Conservation (phyloP, 2,888 invertebrate species). For the Oxytorus armatus region DNA sequence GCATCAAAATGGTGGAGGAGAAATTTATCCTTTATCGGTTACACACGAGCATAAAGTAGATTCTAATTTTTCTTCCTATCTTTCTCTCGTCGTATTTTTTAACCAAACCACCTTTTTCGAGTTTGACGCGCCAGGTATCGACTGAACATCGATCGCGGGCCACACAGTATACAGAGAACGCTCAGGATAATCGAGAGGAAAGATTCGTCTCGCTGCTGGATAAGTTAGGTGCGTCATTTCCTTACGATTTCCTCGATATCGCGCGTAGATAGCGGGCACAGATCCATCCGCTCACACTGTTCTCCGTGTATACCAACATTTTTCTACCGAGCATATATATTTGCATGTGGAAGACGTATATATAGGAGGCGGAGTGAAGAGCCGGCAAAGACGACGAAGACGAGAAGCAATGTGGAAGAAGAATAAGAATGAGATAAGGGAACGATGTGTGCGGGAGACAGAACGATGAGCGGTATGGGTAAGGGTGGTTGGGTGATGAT, state of each 20-base stretch:
- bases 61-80: background rate
- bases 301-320: background rate
- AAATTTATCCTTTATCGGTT: conserved; percentile 33
- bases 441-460: background rate
- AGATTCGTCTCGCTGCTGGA: conserved; percentile 39
- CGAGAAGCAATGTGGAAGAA: conserved; percentile 28
- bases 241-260: conserved; percentile 66
- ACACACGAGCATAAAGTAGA: conserved; percentile 7
- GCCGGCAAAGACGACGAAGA: background rate
- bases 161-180: conserved; percentile 7
- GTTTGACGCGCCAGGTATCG: conserved; percentile 45
- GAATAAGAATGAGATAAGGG: background rate
- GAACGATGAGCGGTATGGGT: background rate
- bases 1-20: background rate
- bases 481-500: background rate
- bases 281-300: conserved; percentile 12
- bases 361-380: background rate
- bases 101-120: conserved; percentile 5
- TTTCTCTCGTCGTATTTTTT: background rate
- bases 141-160: conserved; percentile 64
- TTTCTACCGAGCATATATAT: conserved; percentile 20
- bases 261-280: conserved; percentile 21
- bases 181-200: conserved; percentile 51
- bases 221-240: conserved; percentile 65
- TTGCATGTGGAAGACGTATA: background rate